These are phyloP conservation scores for Tenthredo distinguenda DNA, from an alignment of 2,888 invertebrate species.

Conservation along the genomic window DNA sequence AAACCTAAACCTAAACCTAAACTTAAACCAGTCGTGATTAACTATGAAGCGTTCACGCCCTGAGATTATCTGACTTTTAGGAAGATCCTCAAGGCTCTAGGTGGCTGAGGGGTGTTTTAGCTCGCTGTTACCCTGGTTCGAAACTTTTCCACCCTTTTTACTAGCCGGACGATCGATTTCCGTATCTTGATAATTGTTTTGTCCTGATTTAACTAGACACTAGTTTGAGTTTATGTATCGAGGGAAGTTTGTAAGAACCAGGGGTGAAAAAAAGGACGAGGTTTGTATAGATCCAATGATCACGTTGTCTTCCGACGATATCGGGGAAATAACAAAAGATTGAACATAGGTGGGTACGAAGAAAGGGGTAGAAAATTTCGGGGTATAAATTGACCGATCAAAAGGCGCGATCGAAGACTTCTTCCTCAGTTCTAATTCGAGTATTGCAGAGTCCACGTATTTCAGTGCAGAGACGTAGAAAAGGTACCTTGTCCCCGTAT, in stretches of 20 bases:
- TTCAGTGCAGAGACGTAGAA: constrained; percentile 7
- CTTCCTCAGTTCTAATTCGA: constrained; percentile 1
- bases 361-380: neutral
- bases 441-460: constrained; percentile 14
- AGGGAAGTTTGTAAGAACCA: neutral
- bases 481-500: neutral
- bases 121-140: neutral
- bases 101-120: neutral
- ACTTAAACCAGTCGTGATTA: neutral
- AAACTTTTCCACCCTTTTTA: neutral
- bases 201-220: neutral
- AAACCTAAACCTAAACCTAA: neutral
- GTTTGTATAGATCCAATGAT: too few species aligned
- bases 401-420: neutral
- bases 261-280: too few species aligned
- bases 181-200: neutral
- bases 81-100: neutral
- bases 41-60: constrained; percentile 9
- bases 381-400: neutral
- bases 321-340: too few species aligned
- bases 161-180: neutral
- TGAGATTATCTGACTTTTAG: constrained; percentile 1
- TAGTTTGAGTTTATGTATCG: neutral
- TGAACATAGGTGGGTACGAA: neutral
- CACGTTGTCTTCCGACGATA: too few species aligned